phyloP scores from a whole-genome alignment of 2,113 vertebrate species.

The Haplochromis burtoni region DNA sequence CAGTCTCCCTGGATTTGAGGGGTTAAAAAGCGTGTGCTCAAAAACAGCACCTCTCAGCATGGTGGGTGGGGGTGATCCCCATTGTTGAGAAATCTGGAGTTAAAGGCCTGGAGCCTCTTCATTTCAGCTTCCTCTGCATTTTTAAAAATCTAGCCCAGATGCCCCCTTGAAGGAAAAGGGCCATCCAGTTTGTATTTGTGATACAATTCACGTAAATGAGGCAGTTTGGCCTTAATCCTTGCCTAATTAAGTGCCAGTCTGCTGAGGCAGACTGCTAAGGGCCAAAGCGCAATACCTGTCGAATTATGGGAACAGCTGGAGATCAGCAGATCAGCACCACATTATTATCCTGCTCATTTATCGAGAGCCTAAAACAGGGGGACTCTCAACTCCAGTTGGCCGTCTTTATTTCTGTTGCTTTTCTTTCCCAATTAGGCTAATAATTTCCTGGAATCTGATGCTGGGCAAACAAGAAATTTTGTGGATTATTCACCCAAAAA shows the following conservation, averaged over 20 bases:
- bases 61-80: neutral
- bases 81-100: constrained; percentile 46
- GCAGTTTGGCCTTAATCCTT: constrained; percentile 60
- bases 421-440: constrained; percentile 1
- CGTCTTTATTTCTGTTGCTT: neutral
- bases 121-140: constrained; percentile 27
- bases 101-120: constrained; percentile 32
- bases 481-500: neutral
- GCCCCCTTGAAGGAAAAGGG: constrained; percentile 40
- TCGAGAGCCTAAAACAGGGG: neutral
- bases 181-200: constrained; percentile 37
- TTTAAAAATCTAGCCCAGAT: constrained; percentile 43
- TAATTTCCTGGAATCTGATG: neutral
- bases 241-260: constrained; percentile 62
- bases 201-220: constrained; percentile 60
- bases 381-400: neutral
- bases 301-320: constrained; percentile 63
- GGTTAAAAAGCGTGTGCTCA: constrained; percentile 63
- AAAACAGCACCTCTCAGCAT: constrained; percentile 39
- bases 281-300: constrained; percentile 45
- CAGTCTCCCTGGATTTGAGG: constrained; percentile 55
- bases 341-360: constrained; percentile 51
- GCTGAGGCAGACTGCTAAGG: constrained; percentile 24
- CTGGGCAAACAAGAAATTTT: neutral
- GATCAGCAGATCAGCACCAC: constrained; percentile 50